A percentile compares a stretch with the other conserved stretches of the same genome.
Conservation (phyloP, 2,113 vertebrate species). For the Istiophorus platypterus region DNA sequence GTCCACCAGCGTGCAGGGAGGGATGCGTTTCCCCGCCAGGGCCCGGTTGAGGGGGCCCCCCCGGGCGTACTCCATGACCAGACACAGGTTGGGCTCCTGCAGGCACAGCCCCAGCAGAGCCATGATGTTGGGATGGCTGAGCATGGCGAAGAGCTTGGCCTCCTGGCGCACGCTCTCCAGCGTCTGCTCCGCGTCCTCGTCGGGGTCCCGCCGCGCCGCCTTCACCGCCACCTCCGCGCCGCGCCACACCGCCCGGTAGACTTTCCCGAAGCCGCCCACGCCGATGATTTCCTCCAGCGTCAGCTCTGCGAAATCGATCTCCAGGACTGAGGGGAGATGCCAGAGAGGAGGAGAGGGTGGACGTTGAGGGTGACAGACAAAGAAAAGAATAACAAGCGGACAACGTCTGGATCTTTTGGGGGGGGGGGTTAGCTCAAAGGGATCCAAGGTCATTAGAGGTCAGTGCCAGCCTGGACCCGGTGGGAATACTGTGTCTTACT, state of each 20-base stretch:
- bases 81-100: constrained; percentile 95
- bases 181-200: constrained; percentile 94
- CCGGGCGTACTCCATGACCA: constrained; percentile 97
- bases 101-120: constrained; percentile 93
- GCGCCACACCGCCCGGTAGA: constrained; percentile 94
- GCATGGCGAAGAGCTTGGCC: constrained; percentile 98
- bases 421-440: neutral
- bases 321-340: constrained; percentile 85
- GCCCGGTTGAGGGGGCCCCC: constrained; percentile 95
- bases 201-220: constrained; percentile 95
- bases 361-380: neutral
- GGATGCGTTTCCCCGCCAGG: constrained; percentile 94
- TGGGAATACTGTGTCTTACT: neutral
- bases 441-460: constrained; percentile 9
- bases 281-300: constrained; percentile 97
- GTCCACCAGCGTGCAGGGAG: constrained; percentile 95
- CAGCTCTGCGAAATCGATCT: constrained; percentile 94
- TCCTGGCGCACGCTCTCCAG: constrained; percentile 97
- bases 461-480: constrained; percentile 17
- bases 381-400: constrained; percentile 3
- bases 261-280: constrained; percentile 97
- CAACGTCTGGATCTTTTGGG: neutral
- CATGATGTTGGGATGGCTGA: constrained; percentile 97
- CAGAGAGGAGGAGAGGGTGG: constrained; percentile 19
- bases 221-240: constrained; percentile 95